Evolutionary conservation across 2,797 vertebrate species (phyloP).

Genomic region (Morus bassanus): DNA sequence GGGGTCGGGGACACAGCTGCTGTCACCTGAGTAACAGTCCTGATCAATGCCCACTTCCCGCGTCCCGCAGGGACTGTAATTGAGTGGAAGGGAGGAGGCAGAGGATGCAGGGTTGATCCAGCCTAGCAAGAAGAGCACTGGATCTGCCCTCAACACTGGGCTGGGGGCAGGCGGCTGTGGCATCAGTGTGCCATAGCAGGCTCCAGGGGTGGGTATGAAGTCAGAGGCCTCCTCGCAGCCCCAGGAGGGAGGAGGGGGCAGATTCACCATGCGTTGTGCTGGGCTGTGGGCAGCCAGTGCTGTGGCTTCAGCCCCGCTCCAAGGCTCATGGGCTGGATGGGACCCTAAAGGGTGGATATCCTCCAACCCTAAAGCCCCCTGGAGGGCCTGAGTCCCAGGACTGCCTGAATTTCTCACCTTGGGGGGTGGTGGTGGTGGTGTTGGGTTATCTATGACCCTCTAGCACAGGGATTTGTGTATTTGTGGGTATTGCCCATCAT

Average conservation of each 20-base stretch:
- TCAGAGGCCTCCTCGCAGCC: not conserved
- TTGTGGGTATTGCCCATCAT: accelerated
- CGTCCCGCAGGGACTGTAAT: constrained; percentile 32
- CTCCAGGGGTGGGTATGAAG: not conserved
- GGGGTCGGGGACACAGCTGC: constrained; percentile 1
- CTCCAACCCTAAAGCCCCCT: accelerated
- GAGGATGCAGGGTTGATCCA: not conserved
- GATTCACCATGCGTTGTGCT: accelerated
- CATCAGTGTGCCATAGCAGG: not conserved
- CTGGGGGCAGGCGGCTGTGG: accelerated
- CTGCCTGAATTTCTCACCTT: not conserved
- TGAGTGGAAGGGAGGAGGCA: not conserved
- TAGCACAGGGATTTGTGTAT: not conserved
- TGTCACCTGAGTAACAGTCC: constrained; percentile 56
- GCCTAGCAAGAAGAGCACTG: accelerated
- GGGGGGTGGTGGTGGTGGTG: no score
- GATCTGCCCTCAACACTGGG: accelerated
- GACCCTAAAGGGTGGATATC: not conserved
- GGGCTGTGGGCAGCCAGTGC: not conserved
- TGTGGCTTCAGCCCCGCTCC: accelerated
- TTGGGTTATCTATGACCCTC: not conserved
- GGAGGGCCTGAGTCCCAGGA: no score
- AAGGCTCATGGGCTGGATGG: not conserved
- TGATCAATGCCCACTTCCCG: not conserved
- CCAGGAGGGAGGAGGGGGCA: not conserved